Evolutionary conservation across 2,113 vertebrate genomes (phyloP).

Genomic region (Pangasianodon gigas): DNA sequence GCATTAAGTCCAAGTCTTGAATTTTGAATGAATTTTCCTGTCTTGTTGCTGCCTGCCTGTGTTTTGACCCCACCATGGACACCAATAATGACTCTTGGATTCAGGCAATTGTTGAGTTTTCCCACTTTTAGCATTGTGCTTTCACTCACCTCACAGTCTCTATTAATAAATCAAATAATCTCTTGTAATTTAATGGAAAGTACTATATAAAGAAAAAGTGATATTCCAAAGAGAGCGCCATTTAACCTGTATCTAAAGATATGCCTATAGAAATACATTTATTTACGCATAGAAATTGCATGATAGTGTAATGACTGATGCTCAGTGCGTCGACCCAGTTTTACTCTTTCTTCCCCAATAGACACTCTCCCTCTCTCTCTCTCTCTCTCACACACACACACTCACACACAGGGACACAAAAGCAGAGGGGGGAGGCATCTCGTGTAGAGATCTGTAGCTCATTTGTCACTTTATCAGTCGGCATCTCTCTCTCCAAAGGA

Average conservation of each 20-base stretch:
- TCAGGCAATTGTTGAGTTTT: background rate
- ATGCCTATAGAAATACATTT: background rate
- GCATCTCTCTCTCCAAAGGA: constrained; percentile 90
- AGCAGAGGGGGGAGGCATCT: constrained; percentile 43
- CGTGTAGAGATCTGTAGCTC: constrained; percentile 81
- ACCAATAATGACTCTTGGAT: background rate
- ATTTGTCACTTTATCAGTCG: constrained; percentile 93
- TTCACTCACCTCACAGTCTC: background rate
- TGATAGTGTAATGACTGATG: background rate
- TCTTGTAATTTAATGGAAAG: background rate
- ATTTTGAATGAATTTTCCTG: background rate
- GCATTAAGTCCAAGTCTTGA: too few species aligned
- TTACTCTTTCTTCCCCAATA: background rate
- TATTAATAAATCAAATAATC: background rate
- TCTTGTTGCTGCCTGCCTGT: background rate
- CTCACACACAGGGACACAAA: constrained; percentile 55
- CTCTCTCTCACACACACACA: background rate
- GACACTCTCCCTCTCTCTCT: constrained; percentile 9
- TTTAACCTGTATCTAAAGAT: background rate
- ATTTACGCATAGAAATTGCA: background rate
- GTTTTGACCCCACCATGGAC: background rate
- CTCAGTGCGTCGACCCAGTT: constrained; percentile 3
- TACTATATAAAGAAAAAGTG: background rate
- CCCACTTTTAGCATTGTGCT: background rate
- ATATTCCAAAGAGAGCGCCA: too few species aligned